Base-by-base conservation (phyloP, 2,888 invertebrate species). In the Campoplex nolae region DNA sequence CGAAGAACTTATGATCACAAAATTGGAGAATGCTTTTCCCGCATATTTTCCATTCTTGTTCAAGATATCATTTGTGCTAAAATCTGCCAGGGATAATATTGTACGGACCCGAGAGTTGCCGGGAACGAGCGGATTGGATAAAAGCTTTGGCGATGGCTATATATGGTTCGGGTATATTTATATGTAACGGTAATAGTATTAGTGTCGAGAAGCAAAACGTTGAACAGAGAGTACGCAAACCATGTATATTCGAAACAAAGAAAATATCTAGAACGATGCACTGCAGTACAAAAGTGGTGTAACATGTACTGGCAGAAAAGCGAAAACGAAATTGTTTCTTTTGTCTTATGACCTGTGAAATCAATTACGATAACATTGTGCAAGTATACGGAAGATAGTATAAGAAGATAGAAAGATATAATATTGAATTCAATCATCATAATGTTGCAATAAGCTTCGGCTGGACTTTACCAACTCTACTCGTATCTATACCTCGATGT, bases 1-100 rank as follows among this genome's bases (percentile, higher is more conserved):
- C 48, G 7, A 56, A 74, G 78, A 73, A 80, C 77, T 84, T 70
- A 62, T 58, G 78, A 84, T 84, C 56, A 67, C 35, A 51, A 87
- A 84, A 84, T 81, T 84, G 65, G 48, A 82, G 78, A 87, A 84
- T 62, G 18, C 65, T 32, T 35, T 58, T 42, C 23, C 23, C 28
- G 16, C 16, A 9, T 74, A 32, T 58, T 71, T 32, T 65, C 23
- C 13, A 38, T 45, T 48, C 28, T 56, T n/a, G 18, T 54, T 58
- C 9, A 11, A 48, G 70, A 13, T 38, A 45, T 58, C 62, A 62
- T 62, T 13, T 18, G 28, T 75, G 16, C 18, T 76, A 71, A 67
- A 75, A 76, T 42, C 62, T 65, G 35, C 23, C 16, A 6, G 56
- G n/a, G 58, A 35, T 45, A 51, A 28, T 70, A 76, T n/a, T 42